Percentiles rank a stretch among this genome's conserved stretches.
phyloP scores from a whole-genome alignment of 2,888 invertebrate species.

The Dolichopus griseipennis region DNA sequence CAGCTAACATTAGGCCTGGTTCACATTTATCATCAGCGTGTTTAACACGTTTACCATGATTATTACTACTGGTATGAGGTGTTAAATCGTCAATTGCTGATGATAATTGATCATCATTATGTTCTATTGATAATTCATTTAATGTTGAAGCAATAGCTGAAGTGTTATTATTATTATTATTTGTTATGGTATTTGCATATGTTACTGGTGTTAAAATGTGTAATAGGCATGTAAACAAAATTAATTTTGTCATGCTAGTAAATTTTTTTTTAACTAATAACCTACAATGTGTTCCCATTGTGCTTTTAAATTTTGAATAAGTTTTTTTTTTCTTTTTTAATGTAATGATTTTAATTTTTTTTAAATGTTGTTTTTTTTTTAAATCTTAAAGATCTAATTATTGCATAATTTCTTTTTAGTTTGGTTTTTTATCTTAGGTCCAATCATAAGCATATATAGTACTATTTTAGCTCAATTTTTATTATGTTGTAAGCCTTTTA shows the following conservation, averaged over 20 bases:
- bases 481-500: no score
- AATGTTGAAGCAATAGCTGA: neutral
- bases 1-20: constrained; percentile 77
- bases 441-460: no score
- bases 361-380: neutral
- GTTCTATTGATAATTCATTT: neutral
- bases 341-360: neutral
- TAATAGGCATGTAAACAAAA: neutral
- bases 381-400: no score
- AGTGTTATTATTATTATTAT: neutral
- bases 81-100: neutral
- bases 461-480: no score
- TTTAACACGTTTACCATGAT: neutral
- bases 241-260: constrained; percentile 1
- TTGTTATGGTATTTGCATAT: neutral
- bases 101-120: neutral
- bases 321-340: neutral
- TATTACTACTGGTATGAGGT: neutral
- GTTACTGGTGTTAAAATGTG: neutral
- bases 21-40: constrained; percentile 50
- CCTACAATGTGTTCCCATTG: constrained; percentile 1
- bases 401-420: neutral
- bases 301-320: neutral
- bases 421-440: neutral
- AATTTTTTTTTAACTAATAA: constrained; percentile 1